phyloP scores from a whole-genome alignment of 2,113 vertebrate genomes.

The Ifrita kowaldi region DNA sequence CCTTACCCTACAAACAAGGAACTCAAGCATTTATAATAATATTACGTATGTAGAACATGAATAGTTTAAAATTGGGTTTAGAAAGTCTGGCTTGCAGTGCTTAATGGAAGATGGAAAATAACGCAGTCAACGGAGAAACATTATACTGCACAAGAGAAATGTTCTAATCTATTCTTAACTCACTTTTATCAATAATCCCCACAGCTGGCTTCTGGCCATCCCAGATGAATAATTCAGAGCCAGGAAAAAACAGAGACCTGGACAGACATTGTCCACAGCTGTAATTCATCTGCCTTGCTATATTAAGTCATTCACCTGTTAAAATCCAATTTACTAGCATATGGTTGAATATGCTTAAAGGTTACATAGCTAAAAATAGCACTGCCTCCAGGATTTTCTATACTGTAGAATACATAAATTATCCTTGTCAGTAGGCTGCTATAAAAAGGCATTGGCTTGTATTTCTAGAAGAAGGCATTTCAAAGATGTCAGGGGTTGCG shows the following conservation, averaged over 20 bases:
- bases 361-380: conserved; percentile 35
- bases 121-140: conserved; percentile 8
- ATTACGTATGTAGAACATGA: neutral
- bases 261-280: conserved; percentile 35
- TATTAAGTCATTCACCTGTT: conserved; percentile 37
- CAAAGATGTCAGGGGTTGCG: neutral
- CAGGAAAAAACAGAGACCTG: conserved; percentile 15
- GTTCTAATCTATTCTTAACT: conserved; percentile 66
- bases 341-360: conserved; percentile 1
- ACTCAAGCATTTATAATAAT: neutral
- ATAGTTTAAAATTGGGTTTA: conserved; percentile 13
- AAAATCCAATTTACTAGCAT: conserved; percentile 26
- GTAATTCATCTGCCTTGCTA: conserved; percentile 23
- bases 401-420: neutral
- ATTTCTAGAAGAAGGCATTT: neutral
- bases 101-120: conserved; percentile 37
- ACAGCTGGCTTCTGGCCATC: conserved; percentile 37
- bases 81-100: neutral
- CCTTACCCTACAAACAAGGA: neutral
- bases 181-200: conserved; percentile 52
- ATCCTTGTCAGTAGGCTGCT: neutral
- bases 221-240: conserved; percentile 40
- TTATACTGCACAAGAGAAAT: conserved; percentile 48
- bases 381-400: conserved; percentile 20
- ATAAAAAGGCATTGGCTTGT: conserved; percentile 22